A percentile compares a stretch with the other conserved stretches of the same genome.
Evolutionary conservation across 2,113 vertebrate species (phyloP).

Genomic region (Sardina pilchardus): DNA sequence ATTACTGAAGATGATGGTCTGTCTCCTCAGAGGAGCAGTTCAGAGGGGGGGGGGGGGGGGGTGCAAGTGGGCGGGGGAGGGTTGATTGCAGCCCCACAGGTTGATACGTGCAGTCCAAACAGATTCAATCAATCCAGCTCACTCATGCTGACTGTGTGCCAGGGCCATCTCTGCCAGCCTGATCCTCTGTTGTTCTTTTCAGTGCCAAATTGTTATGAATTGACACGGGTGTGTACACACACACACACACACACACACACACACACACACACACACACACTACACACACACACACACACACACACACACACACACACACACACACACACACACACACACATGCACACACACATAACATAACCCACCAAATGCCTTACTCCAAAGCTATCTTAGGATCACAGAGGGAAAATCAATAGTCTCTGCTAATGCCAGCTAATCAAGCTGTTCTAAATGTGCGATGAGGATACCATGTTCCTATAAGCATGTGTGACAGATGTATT

Average conservation of each 20-base stretch:
- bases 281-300: not conserved
- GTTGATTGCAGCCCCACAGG: not conserved
- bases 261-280: conserved; percentile 5
- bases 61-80: too few relatives aligned
- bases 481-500: not conserved
- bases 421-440: not conserved
- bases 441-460: not conserved
- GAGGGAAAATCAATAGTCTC: not conserved
- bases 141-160: not conserved
- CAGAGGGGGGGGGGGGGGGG: not conserved
- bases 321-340: conserved; percentile 6
- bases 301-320: conserved; percentile 8
- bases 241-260: conserved; percentile 1
- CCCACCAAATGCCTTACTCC: not conserved
- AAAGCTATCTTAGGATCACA: not conserved
- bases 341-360: not conserved
- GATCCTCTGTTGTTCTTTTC: not conserved
- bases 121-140: not conserved
- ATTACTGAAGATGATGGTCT: not conserved
- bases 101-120: not conserved
- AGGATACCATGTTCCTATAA: not conserved
- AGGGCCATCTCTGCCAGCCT: not conserved
- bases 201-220: not conserved
- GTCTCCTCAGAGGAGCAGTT: not conserved
- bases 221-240: not conserved